Conservation (phyloP, 2,888 invertebrate species). For the Hirtodrosophila confusa region DNA sequence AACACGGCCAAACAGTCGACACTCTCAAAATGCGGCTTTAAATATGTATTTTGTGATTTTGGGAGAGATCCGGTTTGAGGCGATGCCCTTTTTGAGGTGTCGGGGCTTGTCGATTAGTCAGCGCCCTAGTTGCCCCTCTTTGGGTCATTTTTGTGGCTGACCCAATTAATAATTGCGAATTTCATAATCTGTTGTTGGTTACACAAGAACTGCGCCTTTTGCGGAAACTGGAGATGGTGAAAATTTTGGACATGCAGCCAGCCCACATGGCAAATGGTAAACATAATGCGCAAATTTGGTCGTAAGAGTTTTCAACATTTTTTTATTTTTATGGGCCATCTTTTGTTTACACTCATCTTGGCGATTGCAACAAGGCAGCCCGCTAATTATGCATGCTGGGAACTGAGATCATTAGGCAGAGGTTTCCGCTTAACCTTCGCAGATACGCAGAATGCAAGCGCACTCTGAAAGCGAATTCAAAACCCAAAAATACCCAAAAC, state of each 20-base stretch:
- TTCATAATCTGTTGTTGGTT: constrained; percentile 55
- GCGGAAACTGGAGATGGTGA: constrained; percentile 57
- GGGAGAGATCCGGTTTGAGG: constrained; percentile 64
- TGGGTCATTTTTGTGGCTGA: constrained; percentile 52
- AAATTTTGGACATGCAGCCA: constrained; percentile 53
- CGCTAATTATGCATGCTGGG: constrained; percentile 11
- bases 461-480: constrained; percentile 17
- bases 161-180: constrained; percentile 74
- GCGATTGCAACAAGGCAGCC: constrained; percentile 34
- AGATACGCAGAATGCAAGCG: constrained; percentile 67
- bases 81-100: constrained; percentile 49
- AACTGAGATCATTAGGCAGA: constrained; percentile 12
- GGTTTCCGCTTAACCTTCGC: constrained; percentile 58
- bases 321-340: constrained; percentile 29
- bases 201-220: constrained; percentile 50
- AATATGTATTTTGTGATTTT: not conserved
- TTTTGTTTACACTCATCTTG: constrained; percentile 34
- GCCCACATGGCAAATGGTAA: constrained; percentile 49
- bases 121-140: constrained; percentile 39
- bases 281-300: constrained; percentile 60
- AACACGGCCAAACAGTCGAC: constrained; percentile 35
- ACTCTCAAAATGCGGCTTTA: not conserved
- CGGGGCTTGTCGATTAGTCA: constrained; percentile 36
- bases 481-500: constrained; percentile 38
- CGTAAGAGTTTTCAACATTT: constrained; percentile 54